Evolutionary conservation across 2,113 vertebrate genomes (phyloP).

Genomic region (Telmatochromis sp.): DNA sequence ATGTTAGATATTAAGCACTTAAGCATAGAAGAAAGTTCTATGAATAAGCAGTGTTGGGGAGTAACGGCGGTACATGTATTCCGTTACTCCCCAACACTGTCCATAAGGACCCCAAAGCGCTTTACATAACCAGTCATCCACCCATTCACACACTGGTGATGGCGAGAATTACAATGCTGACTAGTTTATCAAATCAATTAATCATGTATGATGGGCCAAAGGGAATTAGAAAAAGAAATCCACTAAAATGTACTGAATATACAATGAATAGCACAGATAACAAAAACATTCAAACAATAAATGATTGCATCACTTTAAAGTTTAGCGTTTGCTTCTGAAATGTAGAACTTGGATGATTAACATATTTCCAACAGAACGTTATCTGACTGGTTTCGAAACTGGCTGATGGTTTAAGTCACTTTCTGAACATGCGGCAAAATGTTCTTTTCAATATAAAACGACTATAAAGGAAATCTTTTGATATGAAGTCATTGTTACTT

Average conservation of each 20-base stretch:
- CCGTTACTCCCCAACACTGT: not conserved
- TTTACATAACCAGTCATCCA: not conserved
- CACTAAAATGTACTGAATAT: not conserved
- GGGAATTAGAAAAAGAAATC: not conserved
- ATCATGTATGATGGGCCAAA: not conserved
- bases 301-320: not conserved
- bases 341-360: not conserved
- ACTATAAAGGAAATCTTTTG: not conserved
- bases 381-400: not conserved
- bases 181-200: not conserved
- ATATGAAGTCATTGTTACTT: not conserved
- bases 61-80: no score
- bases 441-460: rapidly evolving
- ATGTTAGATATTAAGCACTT: not conserved
- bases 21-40: not conserved
- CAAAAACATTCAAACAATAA: not conserved
- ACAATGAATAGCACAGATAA: not conserved
- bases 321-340: not conserved
- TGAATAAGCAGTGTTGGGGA: no score
- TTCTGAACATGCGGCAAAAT: not conserved
- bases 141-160: not conserved
- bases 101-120: not conserved
- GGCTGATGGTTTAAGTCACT: not conserved
- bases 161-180: not conserved
- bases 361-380: not conserved